Base-by-base conservation (phyloP, 2,888 invertebrate genomes). In the Pseudococcus jackbeardsleyi region DNA sequence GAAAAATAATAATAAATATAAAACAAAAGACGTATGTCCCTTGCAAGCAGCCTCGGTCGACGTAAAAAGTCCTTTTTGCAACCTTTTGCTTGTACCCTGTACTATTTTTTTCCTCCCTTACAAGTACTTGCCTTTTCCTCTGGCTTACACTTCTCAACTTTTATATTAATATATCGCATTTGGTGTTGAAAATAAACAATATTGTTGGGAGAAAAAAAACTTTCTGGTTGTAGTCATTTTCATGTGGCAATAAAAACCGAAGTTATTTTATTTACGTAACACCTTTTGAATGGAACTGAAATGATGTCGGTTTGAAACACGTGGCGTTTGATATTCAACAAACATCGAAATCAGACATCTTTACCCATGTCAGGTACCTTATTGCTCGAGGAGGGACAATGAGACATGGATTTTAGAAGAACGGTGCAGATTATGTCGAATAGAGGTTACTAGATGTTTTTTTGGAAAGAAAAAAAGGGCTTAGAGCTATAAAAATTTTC, bases 1-100 rank as follows among this genome's bases (percentile, higher is more conserved):
- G 46, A 48, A 84, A 84, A 48, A 84, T 48, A 84, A 84, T 84
- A 84, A 84, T 84, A 84, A 84, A 84, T 84, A 84, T 84, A 48
- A 84, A 84, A 84, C 84, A 84, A 84, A 84, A 84, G 84, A 42
- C 84, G 84, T 50, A 48, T 48, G 84, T 84, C 84, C 48, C 50
- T 11, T 50, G 46, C 84, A 48, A 84, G 84, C 46, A 84, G 48
- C 48, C 17, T 26, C 1, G n/a, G 48, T 48, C 48, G 48, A 84
- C 46, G 12, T n/a, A 84, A 84, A 42, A 84, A 42, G 48, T 46
- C 22, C 84, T 84, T 50, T 84, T 22, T 48, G 48, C 22, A 17
- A 42, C 26, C 84, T n/a, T 46, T 84, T 42, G 9, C 26, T 22
- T 84, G 39, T 39, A 19, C 39, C 50, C 54, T 84, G 7, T 48